These are phyloP conservation scores for Spilarctia lutea DNA, from an alignment of 2,888 invertebrate species.

Conservation along the genomic window DNA sequence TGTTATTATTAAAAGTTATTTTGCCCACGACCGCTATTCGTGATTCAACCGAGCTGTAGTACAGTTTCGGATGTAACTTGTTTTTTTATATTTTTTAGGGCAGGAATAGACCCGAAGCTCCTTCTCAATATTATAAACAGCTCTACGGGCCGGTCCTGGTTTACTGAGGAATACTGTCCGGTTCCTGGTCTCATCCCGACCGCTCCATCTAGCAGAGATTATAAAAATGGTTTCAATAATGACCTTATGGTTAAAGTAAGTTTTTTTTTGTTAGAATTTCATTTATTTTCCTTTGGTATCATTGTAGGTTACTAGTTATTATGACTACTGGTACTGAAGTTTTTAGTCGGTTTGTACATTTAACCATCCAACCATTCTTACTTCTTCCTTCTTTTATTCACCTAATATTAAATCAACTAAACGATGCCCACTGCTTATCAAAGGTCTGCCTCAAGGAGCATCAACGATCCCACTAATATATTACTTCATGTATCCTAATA, in stretches of 20 bases:
- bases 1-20: neutral
- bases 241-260: constrained; percentile 93
- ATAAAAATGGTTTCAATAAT: constrained; percentile 94
- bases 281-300: too few species aligned
- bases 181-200: constrained; percentile 96
- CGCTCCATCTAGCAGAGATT: constrained; percentile 95
- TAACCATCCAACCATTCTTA: too few species aligned
- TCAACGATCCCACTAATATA: too few species aligned
- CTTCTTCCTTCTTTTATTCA: too few species aligned
- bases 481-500: too few species aligned
- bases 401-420: too few species aligned
- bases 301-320: too few species aligned
- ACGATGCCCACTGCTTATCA: too few species aligned
- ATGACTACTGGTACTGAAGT: too few species aligned
- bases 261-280: neutral
- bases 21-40: neutral
- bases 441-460: too few species aligned
- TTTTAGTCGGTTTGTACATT: too few species aligned
- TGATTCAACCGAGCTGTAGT: neutral
- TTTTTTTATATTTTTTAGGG: constrained; percentile 82
- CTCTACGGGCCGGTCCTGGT: constrained; percentile 98
- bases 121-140: constrained; percentile 96
- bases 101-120: constrained; percentile 95
- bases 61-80: neutral
- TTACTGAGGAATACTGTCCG: constrained; percentile 98